Evolutionary conservation across 2,113 vertebrate species (phyloP).

Genomic region (Melozone crissalis): DNA sequence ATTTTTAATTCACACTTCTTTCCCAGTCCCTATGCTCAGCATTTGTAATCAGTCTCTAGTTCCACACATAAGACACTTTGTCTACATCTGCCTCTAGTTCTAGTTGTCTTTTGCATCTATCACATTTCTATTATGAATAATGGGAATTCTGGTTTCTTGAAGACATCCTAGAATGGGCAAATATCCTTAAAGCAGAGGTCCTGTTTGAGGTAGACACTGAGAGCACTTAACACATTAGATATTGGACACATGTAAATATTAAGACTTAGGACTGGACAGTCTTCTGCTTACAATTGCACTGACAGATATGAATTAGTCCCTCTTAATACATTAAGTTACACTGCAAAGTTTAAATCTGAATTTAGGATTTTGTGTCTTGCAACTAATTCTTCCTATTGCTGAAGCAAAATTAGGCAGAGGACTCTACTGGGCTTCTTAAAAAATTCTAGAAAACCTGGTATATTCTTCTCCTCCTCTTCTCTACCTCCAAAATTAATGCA

Average conservation of each 20-base stretch:
- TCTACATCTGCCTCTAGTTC: neutral
- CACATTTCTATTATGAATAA: rapidly evolving
- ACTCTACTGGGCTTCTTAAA: neutral
- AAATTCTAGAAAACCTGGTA: neutral
- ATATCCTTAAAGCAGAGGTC: neutral
- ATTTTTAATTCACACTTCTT: neutral
- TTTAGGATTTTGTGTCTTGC: neutral
- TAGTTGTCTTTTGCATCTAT: neutral
- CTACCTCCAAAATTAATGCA: neutral
- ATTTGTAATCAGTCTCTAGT: neutral
- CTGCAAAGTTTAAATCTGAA: neutral
- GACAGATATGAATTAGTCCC: neutral
- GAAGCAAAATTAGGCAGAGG: neutral
- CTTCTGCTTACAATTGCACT: neutral
- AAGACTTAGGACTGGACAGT: neutral
- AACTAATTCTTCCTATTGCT: neutral
- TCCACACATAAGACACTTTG: neutral
- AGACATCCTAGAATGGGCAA: neutral
- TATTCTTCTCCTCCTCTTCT: neutral
- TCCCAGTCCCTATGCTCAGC: neutral
- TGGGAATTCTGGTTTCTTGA: neutral
- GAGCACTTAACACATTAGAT: neutral
- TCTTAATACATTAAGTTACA: neutral
- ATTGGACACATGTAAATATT: neutral
- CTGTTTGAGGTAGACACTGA: neutral